A percentile compares a stretch with the other conserved stretches of the same genome.
These are phyloP conservation scores for Adelges cooleyi DNA, from an alignment of 1,140 invertebrate species.

Conservation along the genomic window DNA sequence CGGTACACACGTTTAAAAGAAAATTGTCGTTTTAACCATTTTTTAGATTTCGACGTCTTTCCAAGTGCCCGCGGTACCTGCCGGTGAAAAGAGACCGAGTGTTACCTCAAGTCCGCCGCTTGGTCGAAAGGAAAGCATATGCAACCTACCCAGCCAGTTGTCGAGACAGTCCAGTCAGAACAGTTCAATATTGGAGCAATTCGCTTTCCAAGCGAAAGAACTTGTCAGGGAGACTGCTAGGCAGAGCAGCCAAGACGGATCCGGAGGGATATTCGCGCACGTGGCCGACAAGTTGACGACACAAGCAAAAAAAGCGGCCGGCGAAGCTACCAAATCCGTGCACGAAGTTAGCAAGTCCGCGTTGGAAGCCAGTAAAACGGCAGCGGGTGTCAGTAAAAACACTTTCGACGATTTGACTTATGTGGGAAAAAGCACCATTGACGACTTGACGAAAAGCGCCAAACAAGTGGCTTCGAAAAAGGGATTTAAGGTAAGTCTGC, in stretches of 20 bases:
- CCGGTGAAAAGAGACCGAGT: not conserved
- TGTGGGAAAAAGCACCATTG: conserved; percentile 71
- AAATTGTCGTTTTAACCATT: too few relatives aligned
- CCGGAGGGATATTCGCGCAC: conserved; percentile 54
- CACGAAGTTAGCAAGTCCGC: conserved; percentile 72
- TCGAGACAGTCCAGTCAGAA: conserved; percentile 60
- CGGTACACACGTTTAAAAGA: too few relatives aligned
- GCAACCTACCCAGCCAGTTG: conserved; percentile 43
- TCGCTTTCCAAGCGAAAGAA: conserved; percentile 59
- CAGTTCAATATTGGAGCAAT: conserved; percentile 57
- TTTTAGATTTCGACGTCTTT: too few relatives aligned
- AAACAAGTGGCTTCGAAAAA: conserved; percentile 77
- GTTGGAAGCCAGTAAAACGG: conserved; percentile 73
- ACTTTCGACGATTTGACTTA: conserved; percentile 77
- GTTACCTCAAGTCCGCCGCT: not conserved
- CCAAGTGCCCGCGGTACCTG: too few relatives aligned
- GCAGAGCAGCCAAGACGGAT: conserved; percentile 76
- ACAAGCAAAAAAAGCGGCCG: conserved; percentile 78
- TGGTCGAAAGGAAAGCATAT: not conserved
- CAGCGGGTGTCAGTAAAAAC: conserved; percentile 74
- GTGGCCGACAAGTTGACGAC: conserved; percentile 76
- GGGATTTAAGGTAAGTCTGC: conserved; percentile 58
- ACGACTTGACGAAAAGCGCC: conserved; percentile 80
- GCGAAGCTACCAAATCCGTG: conserved; percentile 68
- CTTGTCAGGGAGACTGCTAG: conserved; percentile 70